A percentile compares a stretch with the other conserved stretches of the same genome.
These are phyloP conservation scores for Drosophila truncata DNA, from an alignment of 1,140 invertebrate genomes.

Conservation along the genomic window DNA sequence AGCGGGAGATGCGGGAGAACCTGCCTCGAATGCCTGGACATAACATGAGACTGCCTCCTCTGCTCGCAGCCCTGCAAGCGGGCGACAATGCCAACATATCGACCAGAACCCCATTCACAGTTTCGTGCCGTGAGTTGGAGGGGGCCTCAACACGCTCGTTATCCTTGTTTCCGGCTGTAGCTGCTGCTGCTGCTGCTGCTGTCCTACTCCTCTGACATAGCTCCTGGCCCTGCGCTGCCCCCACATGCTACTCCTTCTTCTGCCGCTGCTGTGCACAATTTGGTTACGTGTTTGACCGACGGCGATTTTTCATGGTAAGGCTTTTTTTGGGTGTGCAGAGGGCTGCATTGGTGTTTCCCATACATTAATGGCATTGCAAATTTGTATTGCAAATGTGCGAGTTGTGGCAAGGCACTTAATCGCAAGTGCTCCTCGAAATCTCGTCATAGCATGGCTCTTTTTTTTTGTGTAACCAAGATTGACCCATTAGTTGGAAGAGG, in stretches of 20 bases:
- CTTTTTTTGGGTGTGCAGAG: slow-evolving; percentile 39
- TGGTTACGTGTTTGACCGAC: slow-evolving; percentile 81
- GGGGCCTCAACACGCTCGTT: slow-evolving; percentile 81
- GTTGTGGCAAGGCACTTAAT: slow-evolving; percentile 46
- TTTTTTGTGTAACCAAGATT: slow-evolving; percentile 3
- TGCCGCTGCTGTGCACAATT: slow-evolving; percentile 64
- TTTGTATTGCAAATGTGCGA: slow-evolving; percentile 77
- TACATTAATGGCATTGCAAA: slow-evolving; percentile 75
- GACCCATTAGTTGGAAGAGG: slow-evolving; percentile 16
- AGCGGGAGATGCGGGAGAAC: not conserved
- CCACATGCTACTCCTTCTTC: slow-evolving; percentile 18
- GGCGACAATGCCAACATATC: slow-evolving; percentile 66
- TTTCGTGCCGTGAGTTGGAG: slow-evolving; percentile 31
- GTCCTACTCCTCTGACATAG: slow-evolving; percentile 18
- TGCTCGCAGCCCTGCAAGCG: slow-evolving; percentile 16
- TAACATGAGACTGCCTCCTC: slow-evolving; percentile 46
- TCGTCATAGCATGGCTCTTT: slow-evolving; percentile 6
- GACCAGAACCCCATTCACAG: slow-evolving; percentile 58
- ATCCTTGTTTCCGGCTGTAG: slow-evolving; percentile 80
- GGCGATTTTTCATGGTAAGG: slow-evolving; percentile 79
- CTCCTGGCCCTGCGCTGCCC: slow-evolving; percentile 25
- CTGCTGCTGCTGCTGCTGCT: slow-evolving; percentile 36
- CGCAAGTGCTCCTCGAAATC: slow-evolving; percentile 31
- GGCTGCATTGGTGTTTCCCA: slow-evolving; percentile 29
- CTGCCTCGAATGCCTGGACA: slow-evolving; percentile 40